phyloP scores from a whole-genome alignment of 1,140 invertebrate species.

The Chironomus striatipennis region DNA sequence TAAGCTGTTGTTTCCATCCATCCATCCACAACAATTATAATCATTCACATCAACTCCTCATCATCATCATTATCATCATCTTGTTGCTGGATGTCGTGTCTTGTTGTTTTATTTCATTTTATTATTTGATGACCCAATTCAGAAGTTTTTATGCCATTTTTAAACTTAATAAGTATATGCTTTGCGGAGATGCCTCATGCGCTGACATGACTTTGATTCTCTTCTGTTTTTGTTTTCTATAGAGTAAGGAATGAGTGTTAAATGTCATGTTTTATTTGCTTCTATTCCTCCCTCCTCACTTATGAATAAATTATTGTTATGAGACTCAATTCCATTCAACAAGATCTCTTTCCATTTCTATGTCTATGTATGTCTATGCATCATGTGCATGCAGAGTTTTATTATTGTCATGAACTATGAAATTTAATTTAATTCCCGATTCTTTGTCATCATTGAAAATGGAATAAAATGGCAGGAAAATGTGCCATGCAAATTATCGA shows the following conservation, averaged over 20 bases:
- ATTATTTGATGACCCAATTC: slow-evolving; percentile 6
- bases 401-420: slow-evolving; percentile 8
- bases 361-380: too few species aligned
- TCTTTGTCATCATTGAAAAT: too few species aligned
- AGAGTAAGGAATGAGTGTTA: slow-evolving; percentile 14
- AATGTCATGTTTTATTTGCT: slow-evolving; percentile 21
- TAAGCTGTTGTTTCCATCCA: not conserved
- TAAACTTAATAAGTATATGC: not conserved
- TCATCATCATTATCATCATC: not conserved
- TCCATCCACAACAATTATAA: too few species aligned
- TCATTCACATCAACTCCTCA: not conserved
- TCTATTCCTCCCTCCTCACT: not conserved
- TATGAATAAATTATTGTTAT: too few species aligned
- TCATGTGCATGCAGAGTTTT: not conserved
- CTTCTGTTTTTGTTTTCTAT: not conserved
- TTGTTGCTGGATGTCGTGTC: too few species aligned
- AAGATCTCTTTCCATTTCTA: too few species aligned
- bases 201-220: slow-evolving; percentile 7
- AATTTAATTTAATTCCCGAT: not conserved
- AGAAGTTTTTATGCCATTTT: not conserved
- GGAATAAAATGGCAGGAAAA: not conserved
- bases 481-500: slow-evolving; percentile 1
- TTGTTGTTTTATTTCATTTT: too few species aligned
- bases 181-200: not conserved
- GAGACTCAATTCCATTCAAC: too few species aligned